Evolutionary conservation across 2,113 vertebrate species (phyloP).

Genomic region (Chionodraco myersi): DNA sequence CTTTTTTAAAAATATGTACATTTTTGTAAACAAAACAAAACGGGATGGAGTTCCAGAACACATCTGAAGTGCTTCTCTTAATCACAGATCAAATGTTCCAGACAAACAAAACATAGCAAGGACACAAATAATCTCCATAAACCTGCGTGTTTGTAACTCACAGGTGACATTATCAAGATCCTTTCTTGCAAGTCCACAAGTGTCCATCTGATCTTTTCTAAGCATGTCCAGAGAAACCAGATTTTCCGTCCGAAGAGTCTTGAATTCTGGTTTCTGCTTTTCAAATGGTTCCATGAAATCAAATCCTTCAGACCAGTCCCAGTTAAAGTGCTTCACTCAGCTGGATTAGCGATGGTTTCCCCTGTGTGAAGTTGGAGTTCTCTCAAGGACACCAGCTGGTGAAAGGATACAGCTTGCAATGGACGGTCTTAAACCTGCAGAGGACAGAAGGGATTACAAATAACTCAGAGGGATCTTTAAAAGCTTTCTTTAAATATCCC

Average conservation of each 20-base stretch:
- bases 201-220: neutral
- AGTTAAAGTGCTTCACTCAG: neutral
- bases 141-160: conserved; percentile 2
- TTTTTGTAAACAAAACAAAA: neutral
- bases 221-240: neutral
- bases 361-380: neutral
- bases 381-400: conserved; percentile 90
- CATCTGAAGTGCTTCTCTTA: too few species aligned
- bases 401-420: conserved; percentile 90
- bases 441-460: conserved; percentile 3
- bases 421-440: conserved; percentile 88
- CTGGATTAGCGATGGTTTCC: neutral
- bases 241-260: too few species aligned
- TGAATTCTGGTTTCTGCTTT: neutral
- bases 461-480: neutral
- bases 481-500: neutral
- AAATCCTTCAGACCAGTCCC: neutral
- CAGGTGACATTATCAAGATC: neutral
- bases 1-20: neutral
- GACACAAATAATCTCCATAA: neutral
- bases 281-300: conserved; percentile 3
- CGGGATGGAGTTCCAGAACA: neutral
- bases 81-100: neutral
- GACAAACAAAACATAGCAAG: neutral
- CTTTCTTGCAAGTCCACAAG: neutral